These are phyloP conservation scores for Cercopithecus mona DNA, from an alignment of 2,113 vertebrate species.

Conservation along the genomic window DNA sequence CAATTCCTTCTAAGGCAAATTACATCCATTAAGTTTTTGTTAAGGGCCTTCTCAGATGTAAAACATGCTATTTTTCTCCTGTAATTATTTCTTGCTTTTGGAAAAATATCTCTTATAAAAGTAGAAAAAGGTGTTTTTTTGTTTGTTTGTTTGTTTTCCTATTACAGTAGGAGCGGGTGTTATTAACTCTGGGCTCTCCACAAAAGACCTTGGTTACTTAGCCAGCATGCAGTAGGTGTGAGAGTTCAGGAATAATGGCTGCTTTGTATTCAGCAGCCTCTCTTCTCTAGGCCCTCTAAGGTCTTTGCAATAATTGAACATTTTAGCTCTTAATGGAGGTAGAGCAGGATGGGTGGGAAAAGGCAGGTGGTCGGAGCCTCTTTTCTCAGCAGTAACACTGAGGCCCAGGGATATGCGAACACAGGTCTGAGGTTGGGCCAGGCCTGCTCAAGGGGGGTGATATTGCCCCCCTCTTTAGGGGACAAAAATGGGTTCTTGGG, in stretches of 20 bases:
- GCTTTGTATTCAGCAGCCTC: neutral
- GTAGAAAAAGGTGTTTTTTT: neutral
- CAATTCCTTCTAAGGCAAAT: conserved; percentile 17
- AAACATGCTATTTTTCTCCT: neutral
- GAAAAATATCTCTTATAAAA: conserved; percentile 19
- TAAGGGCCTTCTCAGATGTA: neutral
- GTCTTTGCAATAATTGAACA: neutral
- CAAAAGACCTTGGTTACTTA: neutral
- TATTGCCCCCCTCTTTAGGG: neutral
- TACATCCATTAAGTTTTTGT: conserved; percentile 9
- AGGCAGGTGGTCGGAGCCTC: neutral
- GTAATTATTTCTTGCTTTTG: conserved; percentile 42
- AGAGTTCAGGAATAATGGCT: neutral
- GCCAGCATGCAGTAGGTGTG: neutral
- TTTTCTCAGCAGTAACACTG: neutral
- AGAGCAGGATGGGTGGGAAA: neutral
- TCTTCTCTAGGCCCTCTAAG: neutral
- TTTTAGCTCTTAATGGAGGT: neutral
- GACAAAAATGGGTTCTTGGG: neutral
- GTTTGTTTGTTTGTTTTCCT: neutral
- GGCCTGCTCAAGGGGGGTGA: fast-evolving
- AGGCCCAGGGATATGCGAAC: neutral
- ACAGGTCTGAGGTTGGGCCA: neutral
- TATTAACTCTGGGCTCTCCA: neutral
- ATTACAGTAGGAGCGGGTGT: neutral